These are phyloP conservation scores for Zaprionus lachaisei DNA, from an alignment of 1,140 invertebrate species.

Conservation along the genomic window DNA sequence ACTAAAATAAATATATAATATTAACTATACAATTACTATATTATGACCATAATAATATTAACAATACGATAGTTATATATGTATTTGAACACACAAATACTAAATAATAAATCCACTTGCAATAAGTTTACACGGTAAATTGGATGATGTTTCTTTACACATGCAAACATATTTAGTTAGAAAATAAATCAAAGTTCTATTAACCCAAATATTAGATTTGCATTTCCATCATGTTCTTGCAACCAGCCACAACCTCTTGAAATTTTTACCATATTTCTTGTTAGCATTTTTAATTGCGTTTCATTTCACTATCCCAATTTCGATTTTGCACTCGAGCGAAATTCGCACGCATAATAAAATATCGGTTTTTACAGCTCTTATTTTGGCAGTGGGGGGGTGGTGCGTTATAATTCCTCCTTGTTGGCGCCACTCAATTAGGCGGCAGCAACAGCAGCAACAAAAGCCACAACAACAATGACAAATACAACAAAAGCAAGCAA, in stretches of 20 bases:
- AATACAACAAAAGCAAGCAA: conserved; percentile 34
- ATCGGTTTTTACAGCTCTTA: conserved; percentile 43
- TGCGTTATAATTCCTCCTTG: conserved; percentile 54
- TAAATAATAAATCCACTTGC: too few relatives aligned
- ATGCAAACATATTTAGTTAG: not conserved
- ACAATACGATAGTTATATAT: too few relatives aligned
- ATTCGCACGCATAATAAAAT: conserved; percentile 70
- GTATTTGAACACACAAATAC: too few relatives aligned
- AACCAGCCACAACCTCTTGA: not conserved
- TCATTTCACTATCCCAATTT: conserved; percentile 25
- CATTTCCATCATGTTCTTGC: conserved; percentile 8
- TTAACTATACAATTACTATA: too few relatives aligned
- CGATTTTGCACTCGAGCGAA: conserved; percentile 50
- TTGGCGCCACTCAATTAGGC: conserved; percentile 76
- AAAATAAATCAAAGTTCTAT: conserved; percentile 5
- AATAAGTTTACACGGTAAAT: not conserved
- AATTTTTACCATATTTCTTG: conserved; percentile 36
- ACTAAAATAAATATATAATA: too few relatives aligned
- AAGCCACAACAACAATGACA: conserved; percentile 31
- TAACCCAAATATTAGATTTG: not conserved
- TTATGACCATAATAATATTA: too few relatives aligned
- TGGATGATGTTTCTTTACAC: not conserved
- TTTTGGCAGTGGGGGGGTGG: not conserved
- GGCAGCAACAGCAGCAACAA: conserved; percentile 11
- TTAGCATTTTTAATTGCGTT: conserved; percentile 53